A percentile compares a stretch with the other conserved stretches of the same genome.
Conservation (phyloP, 2,888 invertebrate species). For the Heliconius charithonia region DNA sequence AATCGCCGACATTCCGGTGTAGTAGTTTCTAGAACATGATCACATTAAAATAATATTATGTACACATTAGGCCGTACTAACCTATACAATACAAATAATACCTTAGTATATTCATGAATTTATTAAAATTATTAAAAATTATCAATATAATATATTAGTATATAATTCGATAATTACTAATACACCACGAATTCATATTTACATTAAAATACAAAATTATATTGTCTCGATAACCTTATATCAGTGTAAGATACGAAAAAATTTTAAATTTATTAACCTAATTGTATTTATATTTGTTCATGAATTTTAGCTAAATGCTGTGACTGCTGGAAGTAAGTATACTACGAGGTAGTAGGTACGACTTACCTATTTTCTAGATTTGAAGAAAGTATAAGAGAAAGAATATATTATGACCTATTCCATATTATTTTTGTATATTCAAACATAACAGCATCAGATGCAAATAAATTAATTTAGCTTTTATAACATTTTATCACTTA, state of each 20-base stretch:
- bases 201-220: neutral
- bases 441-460: neutral
- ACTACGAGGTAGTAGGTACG: neutral
- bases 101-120: neutral
- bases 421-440: neutral
- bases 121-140: neutral
- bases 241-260: neutral
- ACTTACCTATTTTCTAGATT: neutral
- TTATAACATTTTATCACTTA: neutral
- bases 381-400: neutral
- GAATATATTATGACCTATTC: neutral
- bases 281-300: neutral
- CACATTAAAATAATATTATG: neutral
- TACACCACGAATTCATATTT: neutral
- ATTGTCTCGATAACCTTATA: neutral
- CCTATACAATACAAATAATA: neutral
- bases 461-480: neutral
- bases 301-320: neutral
- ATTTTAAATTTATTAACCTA: neutral
- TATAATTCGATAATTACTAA: neutral
- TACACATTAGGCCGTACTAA: neutral
- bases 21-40: conserved; percentile 16
- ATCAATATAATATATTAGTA: no score
- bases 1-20: neutral
- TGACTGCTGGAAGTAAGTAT: neutral